Conservation (phyloP, 2,888 invertebrate species). For the Ganaspis brasiliensis region DNA sequence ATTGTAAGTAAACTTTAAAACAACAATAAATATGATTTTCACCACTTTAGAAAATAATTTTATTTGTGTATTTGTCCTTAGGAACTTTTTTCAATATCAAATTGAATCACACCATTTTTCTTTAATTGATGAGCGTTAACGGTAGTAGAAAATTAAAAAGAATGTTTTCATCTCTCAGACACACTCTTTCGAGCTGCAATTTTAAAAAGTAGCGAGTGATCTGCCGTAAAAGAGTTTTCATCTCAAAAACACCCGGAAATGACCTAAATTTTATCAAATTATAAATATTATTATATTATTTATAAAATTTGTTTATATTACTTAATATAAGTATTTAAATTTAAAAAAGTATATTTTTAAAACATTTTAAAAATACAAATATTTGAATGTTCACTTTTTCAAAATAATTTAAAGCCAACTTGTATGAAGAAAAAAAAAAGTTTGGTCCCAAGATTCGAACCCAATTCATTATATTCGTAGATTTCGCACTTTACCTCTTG, state of each 20-base stretch:
- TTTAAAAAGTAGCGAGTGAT: conserved; percentile 2
- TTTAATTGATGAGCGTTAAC: conserved; percentile 19
- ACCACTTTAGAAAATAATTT: conserved; percentile 23
- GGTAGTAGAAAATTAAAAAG: conserved; percentile 31
- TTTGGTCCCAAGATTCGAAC: no score
- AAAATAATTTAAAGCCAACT: no score
- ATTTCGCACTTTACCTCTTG: no score
- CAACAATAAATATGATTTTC: neutral
- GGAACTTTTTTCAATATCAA: conserved; percentile 15
- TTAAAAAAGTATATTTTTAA: no score
- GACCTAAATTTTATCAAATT: conserved; percentile 4
- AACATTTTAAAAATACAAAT: no score
- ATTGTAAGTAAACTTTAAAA: neutral
- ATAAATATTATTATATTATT: neutral
- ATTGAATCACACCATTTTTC: conserved; percentile 23
- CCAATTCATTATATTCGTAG: no score
- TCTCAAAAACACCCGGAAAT: neutral
- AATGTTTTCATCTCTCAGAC: neutral
- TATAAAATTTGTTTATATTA: neutral
- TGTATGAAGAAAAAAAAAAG: no score
- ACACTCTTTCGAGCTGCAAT: conserved; percentile 24
- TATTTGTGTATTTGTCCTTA: neutral
- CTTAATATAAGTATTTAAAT: no score
- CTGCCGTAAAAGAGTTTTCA: neutral
- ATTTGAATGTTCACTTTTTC: no score